A percentile compares a stretch with the other conserved stretches of the same genome.
These are phyloP conservation scores for Malacoctenus gilli DNA, from an alignment of 2,797 vertebrate genomes.

Conservation along the genomic window DNA sequence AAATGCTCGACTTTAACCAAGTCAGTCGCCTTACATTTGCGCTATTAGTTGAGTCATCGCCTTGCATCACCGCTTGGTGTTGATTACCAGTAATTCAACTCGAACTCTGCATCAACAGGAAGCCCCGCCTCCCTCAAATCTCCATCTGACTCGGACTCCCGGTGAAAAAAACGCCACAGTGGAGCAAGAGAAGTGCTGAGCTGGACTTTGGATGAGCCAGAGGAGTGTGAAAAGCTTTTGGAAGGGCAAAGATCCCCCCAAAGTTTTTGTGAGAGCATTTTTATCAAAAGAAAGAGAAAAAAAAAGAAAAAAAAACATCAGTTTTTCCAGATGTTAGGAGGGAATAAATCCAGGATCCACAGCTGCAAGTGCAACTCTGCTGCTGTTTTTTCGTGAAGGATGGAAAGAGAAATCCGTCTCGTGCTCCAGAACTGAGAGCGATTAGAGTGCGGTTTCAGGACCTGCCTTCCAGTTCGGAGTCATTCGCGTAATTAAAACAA, in stretches of 20 bases:
- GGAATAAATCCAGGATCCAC: too few species aligned
- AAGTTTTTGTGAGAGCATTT: slow-evolving; percentile 56
- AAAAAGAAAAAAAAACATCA: background rate
- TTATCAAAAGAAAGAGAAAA: slow-evolving; percentile 40
- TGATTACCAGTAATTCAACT: slow-evolving; percentile 45
- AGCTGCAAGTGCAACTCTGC: slow-evolving; percentile 61
- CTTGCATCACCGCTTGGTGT: too few species aligned
- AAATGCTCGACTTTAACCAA: slow-evolving; percentile 34
- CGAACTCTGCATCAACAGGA: slow-evolving; percentile 33
- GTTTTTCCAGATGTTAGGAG: slow-evolving; percentile 71
- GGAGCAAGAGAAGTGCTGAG: slow-evolving; percentile 51
- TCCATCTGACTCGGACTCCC: slow-evolving; percentile 63
- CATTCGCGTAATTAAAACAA: slow-evolving; percentile 51
- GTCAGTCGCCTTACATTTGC: slow-evolving; percentile 10
- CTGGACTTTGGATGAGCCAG: slow-evolving; percentile 36
- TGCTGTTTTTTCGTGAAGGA: slow-evolving; percentile 50
- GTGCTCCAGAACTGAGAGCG: slow-evolving; percentile 37
- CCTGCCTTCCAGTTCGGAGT: slow-evolving; percentile 32
- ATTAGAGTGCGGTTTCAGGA: slow-evolving; percentile 35
- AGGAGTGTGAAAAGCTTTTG: slow-evolving; percentile 43
- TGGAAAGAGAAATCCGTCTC: slow-evolving; percentile 62
- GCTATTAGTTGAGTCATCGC: too few species aligned
- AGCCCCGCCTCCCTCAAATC: slow-evolving; percentile 37
- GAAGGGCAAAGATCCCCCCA: slow-evolving; percentile 50
- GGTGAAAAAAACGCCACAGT: slow-evolving; percentile 33